A percentile compares a stretch with the other conserved stretches of the same genome.
Evolutionary conservation across 37 sponge, comb jelly and placozoan genomes (phyloP).

Genomic region (Haliclona indistincta): DNA sequence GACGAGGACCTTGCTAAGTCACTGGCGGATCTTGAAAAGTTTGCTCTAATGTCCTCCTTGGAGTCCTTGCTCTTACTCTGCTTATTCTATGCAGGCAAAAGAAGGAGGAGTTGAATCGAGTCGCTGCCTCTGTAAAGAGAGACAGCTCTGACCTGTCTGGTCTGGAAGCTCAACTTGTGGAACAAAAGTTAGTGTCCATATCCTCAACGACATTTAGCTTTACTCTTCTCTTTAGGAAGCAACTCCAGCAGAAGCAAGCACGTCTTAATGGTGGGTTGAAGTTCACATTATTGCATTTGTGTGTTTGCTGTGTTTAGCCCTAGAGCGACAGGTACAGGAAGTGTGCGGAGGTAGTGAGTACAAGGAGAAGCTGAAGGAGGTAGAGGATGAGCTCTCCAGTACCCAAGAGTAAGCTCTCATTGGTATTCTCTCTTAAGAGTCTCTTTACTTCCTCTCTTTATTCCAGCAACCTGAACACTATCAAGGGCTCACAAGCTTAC

Average conservation of each 20-base stretch:
- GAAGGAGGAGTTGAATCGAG: neutral
- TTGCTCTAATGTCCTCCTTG: neutral
- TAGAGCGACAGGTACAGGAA: slow-evolving; percentile 42
- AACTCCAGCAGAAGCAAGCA: neutral
- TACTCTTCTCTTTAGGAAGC: neutral
- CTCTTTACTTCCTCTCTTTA: neutral
- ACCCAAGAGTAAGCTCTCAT: slow-evolving; percentile 43
- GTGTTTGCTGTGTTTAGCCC: neutral
- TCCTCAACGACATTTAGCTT: neutral
- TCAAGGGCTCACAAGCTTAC: slow-evolving; percentile 75
- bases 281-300: neutral
- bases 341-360: slow-evolving; percentile 45
- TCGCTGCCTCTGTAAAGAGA: neutral
- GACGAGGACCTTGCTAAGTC: slow-evolving; percentile 41
- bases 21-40: slow-evolving; percentile 19
- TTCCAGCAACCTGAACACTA: slow-evolving; percentile 53
- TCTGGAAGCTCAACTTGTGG: too few relatives aligned
- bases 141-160: too few relatives aligned
- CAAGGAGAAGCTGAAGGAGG: slow-evolving; percentile 30
- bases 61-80: neutral
- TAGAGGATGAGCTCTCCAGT: slow-evolving; percentile 34
- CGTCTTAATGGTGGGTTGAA: neutral
- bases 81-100: neutral
- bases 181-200: too few relatives aligned
- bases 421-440: too few relatives aligned